Evolutionary conservation across 2,797 vertebrate species (phyloP).

Genomic region (Xiphophorus birchmanni): DNA sequence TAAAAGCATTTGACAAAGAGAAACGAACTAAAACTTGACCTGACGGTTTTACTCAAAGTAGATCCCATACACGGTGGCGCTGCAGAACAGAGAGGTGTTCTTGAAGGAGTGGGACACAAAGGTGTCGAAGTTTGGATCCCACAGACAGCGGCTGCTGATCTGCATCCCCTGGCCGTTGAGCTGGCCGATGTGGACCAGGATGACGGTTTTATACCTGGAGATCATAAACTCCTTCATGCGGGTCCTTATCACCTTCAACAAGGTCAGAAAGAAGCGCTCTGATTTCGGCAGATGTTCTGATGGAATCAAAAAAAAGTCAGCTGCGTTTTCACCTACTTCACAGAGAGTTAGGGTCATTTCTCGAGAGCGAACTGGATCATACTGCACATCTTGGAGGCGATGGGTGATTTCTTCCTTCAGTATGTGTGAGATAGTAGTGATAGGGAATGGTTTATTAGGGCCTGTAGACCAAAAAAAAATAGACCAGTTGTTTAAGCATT

Average conservation of each 20-base stretch:
- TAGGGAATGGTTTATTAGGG: slow-evolving; percentile 81
- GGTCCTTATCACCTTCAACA: slow-evolving; percentile 84
- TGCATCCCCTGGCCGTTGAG: slow-evolving; percentile 84
- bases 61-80: slow-evolving; percentile 87
- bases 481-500: neutral
- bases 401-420: slow-evolving; percentile 86
- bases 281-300: neutral
- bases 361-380: slow-evolving; percentile 86
- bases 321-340: slow-evolving; percentile 78
- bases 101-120: slow-evolving; percentile 85
- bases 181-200: slow-evolving; percentile 88
- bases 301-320: neutral
- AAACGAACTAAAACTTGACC: neutral
- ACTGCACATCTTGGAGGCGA: slow-evolving; percentile 85
- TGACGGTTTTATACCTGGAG: slow-evolving; percentile 88
- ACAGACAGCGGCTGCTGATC: slow-evolving; percentile 89
- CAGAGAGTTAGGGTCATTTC: slow-evolving; percentile 88
- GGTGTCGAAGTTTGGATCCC: slow-evolving; percentile 85
- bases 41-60: slow-evolving; percentile 83
- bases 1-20: neutral
- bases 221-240: slow-evolving; percentile 88
- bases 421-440: slow-evolving; percentile 80
- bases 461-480: slow-evolving; percentile 71
- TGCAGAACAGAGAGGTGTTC: slow-evolving; percentile 87
- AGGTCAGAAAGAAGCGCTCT: neutral